A percentile compares a stretch with the other conserved stretches of the same genome.
These are phyloP conservation scores for Setophaga kirtlandii DNA, from an alignment of 2,113 vertebrate genomes.

Conservation along the genomic window DNA sequence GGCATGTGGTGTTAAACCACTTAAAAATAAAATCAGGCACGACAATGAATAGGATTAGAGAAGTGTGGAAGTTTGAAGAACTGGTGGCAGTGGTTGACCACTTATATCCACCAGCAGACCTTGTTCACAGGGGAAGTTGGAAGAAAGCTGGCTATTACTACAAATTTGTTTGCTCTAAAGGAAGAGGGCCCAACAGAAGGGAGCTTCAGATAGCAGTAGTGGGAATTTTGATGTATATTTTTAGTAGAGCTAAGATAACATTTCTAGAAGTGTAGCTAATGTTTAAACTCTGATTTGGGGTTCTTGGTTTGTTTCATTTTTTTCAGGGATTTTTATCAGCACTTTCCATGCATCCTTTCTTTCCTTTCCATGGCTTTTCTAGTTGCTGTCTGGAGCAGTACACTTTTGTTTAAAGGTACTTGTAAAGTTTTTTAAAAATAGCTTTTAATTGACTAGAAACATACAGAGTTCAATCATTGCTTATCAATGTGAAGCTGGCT, in stretches of 20 bases:
- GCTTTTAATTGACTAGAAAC: not conserved
- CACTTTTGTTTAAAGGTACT: not conserved
- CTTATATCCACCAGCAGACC: not conserved
- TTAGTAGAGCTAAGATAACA: not conserved
- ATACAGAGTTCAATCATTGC: not conserved
- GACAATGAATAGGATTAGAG: not conserved
- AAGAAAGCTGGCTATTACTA: slow-evolving; percentile 34
- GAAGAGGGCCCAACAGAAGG: slow-evolving; percentile 62
- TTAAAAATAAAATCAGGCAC: not conserved
- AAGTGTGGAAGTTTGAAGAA: not conserved
- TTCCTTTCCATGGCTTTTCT: not conserved
- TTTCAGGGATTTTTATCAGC: not conserved
- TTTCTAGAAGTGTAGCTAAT: not conserved
- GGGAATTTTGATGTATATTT: slow-evolving; percentile 40
- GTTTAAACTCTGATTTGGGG: slow-evolving; percentile 19
- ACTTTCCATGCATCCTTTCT: not conserved
- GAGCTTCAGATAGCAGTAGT: slow-evolving; percentile 50
- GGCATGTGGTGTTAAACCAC: not conserved
- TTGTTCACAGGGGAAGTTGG: slow-evolving; percentile 30
- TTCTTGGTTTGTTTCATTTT: slow-evolving; percentile 21
- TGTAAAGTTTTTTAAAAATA: not conserved
- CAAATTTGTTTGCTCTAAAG: slow-evolving; percentile 36
- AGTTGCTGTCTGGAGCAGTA: not conserved
- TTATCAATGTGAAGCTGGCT: not conserved
- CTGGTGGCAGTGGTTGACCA: not conserved